These are phyloP conservation scores for Synanthedon andrenaeformis DNA, from an alignment of 2,888 invertebrate genomes.

Conservation along the genomic window DNA sequence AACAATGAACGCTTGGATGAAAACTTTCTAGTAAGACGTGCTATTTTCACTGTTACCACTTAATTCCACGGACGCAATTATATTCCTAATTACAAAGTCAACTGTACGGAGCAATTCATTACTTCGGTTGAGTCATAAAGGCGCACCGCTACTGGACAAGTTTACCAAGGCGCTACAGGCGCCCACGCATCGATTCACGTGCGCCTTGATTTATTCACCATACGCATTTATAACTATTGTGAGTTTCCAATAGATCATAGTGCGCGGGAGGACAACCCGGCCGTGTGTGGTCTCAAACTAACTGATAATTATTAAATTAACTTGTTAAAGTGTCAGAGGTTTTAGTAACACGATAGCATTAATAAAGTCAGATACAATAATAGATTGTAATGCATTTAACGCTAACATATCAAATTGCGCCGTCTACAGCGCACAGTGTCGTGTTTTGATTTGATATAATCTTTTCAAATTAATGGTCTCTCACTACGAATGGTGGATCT, in stretches of 20 bases:
- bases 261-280: slow-evolving; percentile 34
- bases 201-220: slow-evolving; percentile 4
- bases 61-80: not conserved
- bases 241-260: slow-evolving; percentile 25
- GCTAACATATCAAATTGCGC: not conserved
- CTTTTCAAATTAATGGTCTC: too few relatives aligned
- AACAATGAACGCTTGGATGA: too few relatives aligned
- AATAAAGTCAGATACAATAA: not conserved
- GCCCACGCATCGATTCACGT: slow-evolving; percentile 31
- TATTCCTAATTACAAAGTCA: not conserved
- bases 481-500: too few relatives aligned
- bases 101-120: not conserved
- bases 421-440: not conserved
- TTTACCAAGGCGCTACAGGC: slow-evolving; percentile 33
- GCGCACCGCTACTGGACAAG: slow-evolving; percentile 30
- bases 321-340: slow-evolving; percentile 21
- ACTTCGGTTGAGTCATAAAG: slow-evolving; percentile 18
- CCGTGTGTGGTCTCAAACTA: slow-evolving; percentile 33
- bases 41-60: too few relatives aligned
- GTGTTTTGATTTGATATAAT: too few relatives aligned
- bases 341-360: slow-evolving; percentile 4
- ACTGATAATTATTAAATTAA: slow-evolving; percentile 30
- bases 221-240: not conserved
- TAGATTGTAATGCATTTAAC: not conserved
- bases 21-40: too few relatives aligned